phyloP scores from a whole-genome alignment of 2,888 invertebrate genomes.

The Epistrophe eligans region DNA sequence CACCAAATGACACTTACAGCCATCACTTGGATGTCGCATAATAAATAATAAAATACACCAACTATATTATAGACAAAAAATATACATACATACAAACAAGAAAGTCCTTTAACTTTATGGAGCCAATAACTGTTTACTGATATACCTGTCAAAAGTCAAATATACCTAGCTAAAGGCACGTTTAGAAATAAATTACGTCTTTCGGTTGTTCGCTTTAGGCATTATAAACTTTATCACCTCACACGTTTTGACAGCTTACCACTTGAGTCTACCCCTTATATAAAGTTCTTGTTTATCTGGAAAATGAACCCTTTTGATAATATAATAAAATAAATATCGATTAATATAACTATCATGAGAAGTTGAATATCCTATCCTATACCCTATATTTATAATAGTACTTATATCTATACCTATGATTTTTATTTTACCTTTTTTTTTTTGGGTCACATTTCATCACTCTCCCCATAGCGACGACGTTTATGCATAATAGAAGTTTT shows the following conservation, averaged over 20 bases:
- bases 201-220: constrained; percentile 51
- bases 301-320: constrained; percentile 51
- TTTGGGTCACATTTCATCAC: constrained; percentile 49
- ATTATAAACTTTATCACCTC: constrained; percentile 51
- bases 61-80: not conserved
- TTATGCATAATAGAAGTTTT: constrained; percentile 27
- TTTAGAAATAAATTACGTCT: constrained; percentile 73
- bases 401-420: not conserved
- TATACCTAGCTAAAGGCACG: constrained; percentile 44
- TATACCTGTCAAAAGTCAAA: constrained; percentile 58
- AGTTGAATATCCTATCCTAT: not conserved
- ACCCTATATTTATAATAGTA: not conserved
- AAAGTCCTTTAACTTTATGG: constrained; percentile 12
- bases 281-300: constrained; percentile 56
- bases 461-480: no score
- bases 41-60: constrained; percentile 59
- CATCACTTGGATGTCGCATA: constrained; percentile 69
- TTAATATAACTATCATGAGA: constrained; percentile 41
- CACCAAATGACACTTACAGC: constrained; percentile 70
- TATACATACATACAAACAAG: not conserved
- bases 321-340: constrained; percentile 69
- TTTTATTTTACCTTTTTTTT: constrained; percentile 18
- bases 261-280: constrained; percentile 57
- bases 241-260: constrained; percentile 45
- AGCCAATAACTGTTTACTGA: constrained; percentile 63